Percentiles rank a stretch among this genome's conserved stretches.
Conservation (phyloP, 2,797 vertebrate genomes). For the Eidolon dupreanum region DNA sequence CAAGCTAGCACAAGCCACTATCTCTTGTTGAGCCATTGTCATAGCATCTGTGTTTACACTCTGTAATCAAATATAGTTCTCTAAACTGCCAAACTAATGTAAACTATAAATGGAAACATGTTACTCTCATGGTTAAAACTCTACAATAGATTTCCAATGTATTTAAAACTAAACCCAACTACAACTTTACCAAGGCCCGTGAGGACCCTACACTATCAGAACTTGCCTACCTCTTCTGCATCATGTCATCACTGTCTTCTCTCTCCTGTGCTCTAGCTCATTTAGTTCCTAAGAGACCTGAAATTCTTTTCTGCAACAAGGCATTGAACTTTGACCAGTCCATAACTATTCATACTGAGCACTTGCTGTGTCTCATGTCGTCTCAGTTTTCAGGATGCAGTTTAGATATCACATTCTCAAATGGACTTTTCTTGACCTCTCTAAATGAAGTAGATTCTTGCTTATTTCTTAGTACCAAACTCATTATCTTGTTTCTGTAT, state of each 20-base stretch:
- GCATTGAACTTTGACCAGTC: background rate
- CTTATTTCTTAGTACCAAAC: background rate
- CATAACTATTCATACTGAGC: rapidly evolving
- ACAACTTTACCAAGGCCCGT: background rate
- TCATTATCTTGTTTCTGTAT: background rate
- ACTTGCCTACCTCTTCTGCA: background rate
- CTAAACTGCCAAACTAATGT: background rate
- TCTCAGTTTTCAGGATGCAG: background rate
- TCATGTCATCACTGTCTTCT: background rate
- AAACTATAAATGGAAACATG: background rate
- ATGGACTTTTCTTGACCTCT: background rate
- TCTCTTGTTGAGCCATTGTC: background rate
- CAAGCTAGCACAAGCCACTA: background rate
- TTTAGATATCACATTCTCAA: background rate
- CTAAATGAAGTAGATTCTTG: background rate
- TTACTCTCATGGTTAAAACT: background rate
- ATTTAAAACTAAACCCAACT: background rate
- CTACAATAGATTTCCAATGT: background rate
- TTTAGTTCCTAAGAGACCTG: background rate
- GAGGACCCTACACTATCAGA: background rate
- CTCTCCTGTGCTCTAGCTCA: background rate
- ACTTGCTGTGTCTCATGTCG: background rate
- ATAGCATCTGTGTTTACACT: background rate
- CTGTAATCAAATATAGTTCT: background rate
- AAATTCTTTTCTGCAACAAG: background rate